Evolutionary conservation across 2,888 invertebrate genomes (phyloP).

Genomic region (Poecilus cupreus): DNA sequence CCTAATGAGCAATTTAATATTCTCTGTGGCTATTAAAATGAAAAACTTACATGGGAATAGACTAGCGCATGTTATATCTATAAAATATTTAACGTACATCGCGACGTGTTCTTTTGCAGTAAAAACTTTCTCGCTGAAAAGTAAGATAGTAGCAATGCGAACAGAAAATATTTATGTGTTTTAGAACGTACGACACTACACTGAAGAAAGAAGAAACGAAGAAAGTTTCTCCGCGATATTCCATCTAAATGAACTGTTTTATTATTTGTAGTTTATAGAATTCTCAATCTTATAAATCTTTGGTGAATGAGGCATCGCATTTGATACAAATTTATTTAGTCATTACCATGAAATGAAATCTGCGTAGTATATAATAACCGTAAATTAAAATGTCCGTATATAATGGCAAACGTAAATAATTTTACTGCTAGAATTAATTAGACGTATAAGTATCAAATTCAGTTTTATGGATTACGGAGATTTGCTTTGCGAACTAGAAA

Average conservation of each 20-base stretch:
- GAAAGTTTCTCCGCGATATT: not conserved
- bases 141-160: conserved; percentile 13
- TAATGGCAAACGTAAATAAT: conserved; percentile 45
- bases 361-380: conserved; percentile 36
- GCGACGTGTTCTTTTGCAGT: not conserved
- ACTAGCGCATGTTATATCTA: conserved; percentile 29
- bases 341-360: conserved; percentile 28
- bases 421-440: conserved; percentile 48
- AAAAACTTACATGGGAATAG: conserved; percentile 9
- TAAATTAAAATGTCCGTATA: conserved; percentile 45
- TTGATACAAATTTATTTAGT: conserved; percentile 39
- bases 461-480: conserved; percentile 48
- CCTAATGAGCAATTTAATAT: no score
- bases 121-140: conserved; percentile 7
- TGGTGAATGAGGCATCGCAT: not conserved
- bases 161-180: conserved; percentile 27
- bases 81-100: conserved; percentile 34
- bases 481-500: conserved; percentile 51
- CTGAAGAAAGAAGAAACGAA: not conserved
- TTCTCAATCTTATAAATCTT: not conserved
- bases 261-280: no score
- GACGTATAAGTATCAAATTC: conserved; percentile 48
- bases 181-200: conserved; percentile 1
- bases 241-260: not conserved
- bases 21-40: conserved; percentile 36